Evolutionary conservation across 1,140 invertebrate genomes (phyloP).

Genomic region (Panagrolaimus sp.): DNA sequence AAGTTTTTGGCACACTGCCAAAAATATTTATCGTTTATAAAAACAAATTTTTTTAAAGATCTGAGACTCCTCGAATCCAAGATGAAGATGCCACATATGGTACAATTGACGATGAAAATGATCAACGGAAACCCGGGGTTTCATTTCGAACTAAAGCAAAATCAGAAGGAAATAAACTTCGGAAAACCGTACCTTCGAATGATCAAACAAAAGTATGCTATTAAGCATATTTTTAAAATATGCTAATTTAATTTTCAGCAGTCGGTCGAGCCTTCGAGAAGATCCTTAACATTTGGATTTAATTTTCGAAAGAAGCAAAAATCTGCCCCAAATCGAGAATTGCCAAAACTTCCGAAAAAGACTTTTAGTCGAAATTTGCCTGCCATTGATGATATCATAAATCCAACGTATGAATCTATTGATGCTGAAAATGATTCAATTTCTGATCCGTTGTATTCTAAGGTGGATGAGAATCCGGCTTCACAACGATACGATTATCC

Average conservation of each 20-base stretch:
- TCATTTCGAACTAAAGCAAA: conserved; percentile 1
- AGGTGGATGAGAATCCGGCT: conserved; percentile 9
- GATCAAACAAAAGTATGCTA: too few species aligned
- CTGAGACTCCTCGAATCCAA: neutral
- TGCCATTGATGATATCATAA: neutral
- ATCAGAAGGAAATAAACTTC: neutral
- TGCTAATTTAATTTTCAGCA: too few species aligned
- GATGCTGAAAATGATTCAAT: conserved; percentile 17
- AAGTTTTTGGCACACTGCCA: too few species aligned
- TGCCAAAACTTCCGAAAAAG: conserved; percentile 12
- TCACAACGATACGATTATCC: conserved; percentile 25
- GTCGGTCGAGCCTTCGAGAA: too few species aligned
- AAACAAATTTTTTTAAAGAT: too few species aligned
- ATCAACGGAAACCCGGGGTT: neutral
- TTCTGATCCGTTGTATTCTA: conserved; percentile 22
- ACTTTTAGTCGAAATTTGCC: conserved; percentile 5
- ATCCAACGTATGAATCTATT: conserved; percentile 30
- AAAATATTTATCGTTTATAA: too few species aligned
- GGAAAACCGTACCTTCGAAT: too few species aligned
- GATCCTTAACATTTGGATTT: too few species aligned
- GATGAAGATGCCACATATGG: conserved; percentile 8
- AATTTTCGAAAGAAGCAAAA: neutral
- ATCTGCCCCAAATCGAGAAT: neutral
- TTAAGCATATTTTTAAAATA: too few species aligned
- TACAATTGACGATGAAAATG: neutral